Percentiles rank a stretch among this genome's conserved stretches.
These are phyloP conservation scores for Phortica variegata DNA, from an alignment of 1,140 invertebrate species.

Conservation along the genomic window DNA sequence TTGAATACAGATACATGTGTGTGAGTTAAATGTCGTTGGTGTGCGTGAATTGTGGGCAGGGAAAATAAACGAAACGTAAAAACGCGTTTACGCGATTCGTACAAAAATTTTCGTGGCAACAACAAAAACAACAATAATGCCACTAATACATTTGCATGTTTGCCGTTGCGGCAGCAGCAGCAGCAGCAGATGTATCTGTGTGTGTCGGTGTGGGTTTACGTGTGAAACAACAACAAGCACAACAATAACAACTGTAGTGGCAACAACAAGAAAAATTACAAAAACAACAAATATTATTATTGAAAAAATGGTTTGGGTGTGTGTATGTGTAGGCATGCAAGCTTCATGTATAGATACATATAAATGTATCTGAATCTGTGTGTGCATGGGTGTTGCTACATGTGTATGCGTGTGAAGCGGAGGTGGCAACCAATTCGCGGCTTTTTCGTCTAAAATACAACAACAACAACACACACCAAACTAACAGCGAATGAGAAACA, in stretches of 20 bases:
- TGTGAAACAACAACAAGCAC: constrained; percentile 13
- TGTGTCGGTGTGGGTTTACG: constrained; percentile 9
- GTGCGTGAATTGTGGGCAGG: constrained; percentile 55
- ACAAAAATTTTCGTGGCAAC: constrained; percentile 41
- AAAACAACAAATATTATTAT: constrained; percentile 50
- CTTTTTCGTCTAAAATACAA: constrained; percentile 3
- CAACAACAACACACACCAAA: background rate
- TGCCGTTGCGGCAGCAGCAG: no score
- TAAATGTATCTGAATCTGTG: no score
- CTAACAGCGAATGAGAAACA: no score
- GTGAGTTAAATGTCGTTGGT: constrained; percentile 11
- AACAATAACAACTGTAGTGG: constrained; percentile 44
- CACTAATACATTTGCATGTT: constrained; percentile 32
- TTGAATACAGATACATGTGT: background rate
- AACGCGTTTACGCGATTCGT: constrained; percentile 57
- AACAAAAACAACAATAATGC: constrained; percentile 20
- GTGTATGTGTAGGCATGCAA: constrained; percentile 3
- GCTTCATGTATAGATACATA: background rate
- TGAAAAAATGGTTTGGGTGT: constrained; percentile 49
- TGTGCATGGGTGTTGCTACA: background rate
- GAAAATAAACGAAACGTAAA: constrained; percentile 55
- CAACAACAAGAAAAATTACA: constrained; percentile 14
- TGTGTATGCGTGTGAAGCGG: constrained; percentile 1
- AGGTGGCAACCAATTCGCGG: constrained; percentile 28
- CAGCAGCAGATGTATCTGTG: constrained; percentile 25